These are phyloP conservation scores for Xyrichtys novacula DNA, from an alignment of 2,797 vertebrate genomes.

Conservation along the genomic window DNA sequence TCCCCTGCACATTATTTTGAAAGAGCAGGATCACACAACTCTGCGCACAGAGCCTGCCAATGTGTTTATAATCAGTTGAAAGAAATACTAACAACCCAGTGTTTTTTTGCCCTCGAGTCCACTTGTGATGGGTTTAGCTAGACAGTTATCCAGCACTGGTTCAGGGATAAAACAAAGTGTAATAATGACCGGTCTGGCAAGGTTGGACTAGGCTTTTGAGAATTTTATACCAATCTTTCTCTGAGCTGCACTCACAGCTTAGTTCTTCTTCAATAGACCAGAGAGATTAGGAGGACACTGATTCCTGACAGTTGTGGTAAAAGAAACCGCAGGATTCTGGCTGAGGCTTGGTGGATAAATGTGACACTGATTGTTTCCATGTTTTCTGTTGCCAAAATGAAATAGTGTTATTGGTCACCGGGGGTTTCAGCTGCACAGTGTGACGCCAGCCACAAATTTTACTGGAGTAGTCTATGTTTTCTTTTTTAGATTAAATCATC, in stretches of 20 bases:
- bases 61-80: not conserved
- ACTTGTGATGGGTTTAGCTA: not conserved
- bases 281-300: constrained; percentile 3
- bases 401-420: constrained; percentile 27
- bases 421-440: constrained; percentile 20
- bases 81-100: not conserved
- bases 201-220: not conserved
- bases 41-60: not conserved
- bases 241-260: not conserved
- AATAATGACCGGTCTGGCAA: not conserved
- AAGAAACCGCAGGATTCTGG: constrained; percentile 32
- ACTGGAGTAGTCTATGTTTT: constrained; percentile 28
- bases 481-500: constrained; percentile 23
- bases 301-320: constrained; percentile 31
- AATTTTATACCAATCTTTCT: constrained; percentile 9
- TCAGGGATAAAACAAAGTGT: not conserved
- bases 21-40: not conserved
- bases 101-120: too few relatives aligned
- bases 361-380: constrained; percentile 25
- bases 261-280: constrained; percentile 25
- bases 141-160: not conserved
- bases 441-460: constrained; percentile 29
- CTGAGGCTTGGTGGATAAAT: constrained; percentile 30
- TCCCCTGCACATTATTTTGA: not conserved
- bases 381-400: constrained; percentile 48